These are phyloP conservation scores for Anorthoa munda DNA, from an alignment of 2,888 invertebrate species.

Conservation along the genomic window DNA sequence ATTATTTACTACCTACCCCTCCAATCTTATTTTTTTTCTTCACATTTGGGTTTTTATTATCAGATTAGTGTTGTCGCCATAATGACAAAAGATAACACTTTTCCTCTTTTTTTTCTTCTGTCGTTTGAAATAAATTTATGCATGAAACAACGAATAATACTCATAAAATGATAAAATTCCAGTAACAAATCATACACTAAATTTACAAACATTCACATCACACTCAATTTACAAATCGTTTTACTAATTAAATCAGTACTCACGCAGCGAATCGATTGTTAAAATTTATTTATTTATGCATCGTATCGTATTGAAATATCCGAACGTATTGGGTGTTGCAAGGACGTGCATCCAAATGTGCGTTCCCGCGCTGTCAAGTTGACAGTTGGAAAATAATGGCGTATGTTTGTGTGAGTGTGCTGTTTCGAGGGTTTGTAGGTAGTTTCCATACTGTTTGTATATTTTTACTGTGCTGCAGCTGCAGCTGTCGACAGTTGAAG, in stretches of 20 bases:
- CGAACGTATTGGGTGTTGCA: constrained; percentile 32
- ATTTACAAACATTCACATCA: constrained; percentile 11
- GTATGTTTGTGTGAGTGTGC: no score
- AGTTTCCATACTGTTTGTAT: no score
- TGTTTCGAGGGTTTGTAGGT: no score
- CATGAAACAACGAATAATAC: neutral
- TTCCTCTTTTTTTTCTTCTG: no score
- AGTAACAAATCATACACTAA: neutral
- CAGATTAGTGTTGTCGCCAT: no score
- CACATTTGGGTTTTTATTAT: no score
- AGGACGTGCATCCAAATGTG: constrained; percentile 25
- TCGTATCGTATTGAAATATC: constrained; percentile 40
- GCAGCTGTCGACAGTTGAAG: no score
- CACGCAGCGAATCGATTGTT: constrained; percentile 14
- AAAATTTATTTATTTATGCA: constrained; percentile 8
- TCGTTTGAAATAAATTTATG: no score
- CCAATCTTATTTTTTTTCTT: no score
- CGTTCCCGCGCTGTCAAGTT: constrained; percentile 53
- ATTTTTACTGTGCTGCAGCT: no score
- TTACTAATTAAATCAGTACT: constrained; percentile 24
- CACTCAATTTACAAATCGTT: constrained; percentile 15
- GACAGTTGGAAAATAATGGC: constrained; percentile 35
- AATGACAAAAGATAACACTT: no score
- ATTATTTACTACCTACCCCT: neutral
- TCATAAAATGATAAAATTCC: neutral